phyloP scores from a whole-genome alignment of 37 sponge, comb jelly and placozoan species.

The Corticium candelabrum region DNA sequence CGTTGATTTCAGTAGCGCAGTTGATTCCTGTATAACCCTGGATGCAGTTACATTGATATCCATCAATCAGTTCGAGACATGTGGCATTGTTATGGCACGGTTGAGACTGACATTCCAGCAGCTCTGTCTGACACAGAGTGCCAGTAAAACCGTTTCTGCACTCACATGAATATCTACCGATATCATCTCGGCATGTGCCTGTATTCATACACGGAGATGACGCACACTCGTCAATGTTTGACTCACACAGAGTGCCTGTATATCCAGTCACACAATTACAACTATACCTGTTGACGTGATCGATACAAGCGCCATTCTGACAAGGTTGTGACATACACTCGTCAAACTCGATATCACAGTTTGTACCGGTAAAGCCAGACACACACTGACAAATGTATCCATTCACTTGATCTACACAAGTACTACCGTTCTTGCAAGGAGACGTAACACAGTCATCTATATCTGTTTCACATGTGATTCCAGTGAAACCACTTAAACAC shows the following conservation, averaged over 20 bases:
- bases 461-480: conserved; percentile 11
- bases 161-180: conserved; percentile 2
- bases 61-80: not conserved
- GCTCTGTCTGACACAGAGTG: conserved; percentile 27
- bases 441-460: conserved; percentile 15
- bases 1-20: conserved; percentile 8
- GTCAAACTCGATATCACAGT: conserved; percentile 11
- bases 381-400: conserved; percentile 1
- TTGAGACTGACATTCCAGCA: conserved; percentile 36
- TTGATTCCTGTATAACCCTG: conserved; percentile 13
- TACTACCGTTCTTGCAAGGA: conserved; percentile 30
- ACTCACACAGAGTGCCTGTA: conserved; percentile 37
- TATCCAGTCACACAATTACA: conserved; percentile 24
- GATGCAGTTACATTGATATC: conserved; percentile 13
- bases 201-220: conserved; percentile 36
- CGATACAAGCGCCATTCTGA: not conserved
- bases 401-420: not conserved
- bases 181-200: conserved; percentile 33
- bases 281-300: conserved; percentile 10
- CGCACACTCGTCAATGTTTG: conserved; percentile 50
- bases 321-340: conserved; percentile 11
- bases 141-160: conserved; percentile 14
- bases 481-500: not conserved
- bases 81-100: not conserved
- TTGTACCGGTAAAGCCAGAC: conserved; percentile 7